Percentiles rank a stretch among this genome's conserved stretches.
phyloP scores from a whole-genome alignment of 2,797 vertebrate species.

The Tolypeutes matacus region DNA sequence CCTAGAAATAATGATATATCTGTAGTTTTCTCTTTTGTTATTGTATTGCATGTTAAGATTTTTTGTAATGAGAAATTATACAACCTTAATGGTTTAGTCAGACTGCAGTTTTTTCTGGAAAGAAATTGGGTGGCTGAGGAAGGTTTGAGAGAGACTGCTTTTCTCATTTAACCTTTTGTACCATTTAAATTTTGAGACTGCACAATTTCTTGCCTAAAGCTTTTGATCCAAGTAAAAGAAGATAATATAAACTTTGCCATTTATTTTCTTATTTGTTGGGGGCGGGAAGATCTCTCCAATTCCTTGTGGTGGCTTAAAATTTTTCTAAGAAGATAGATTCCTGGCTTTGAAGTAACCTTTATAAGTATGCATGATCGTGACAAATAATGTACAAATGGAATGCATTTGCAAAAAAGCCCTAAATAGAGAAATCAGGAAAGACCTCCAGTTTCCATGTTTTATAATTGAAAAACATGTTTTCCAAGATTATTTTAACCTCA shows the following conservation, averaged over 20 bases:
- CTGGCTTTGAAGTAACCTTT: too few relatives aligned
- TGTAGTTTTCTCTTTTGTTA: conserved; percentile 33
- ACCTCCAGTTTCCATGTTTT: conserved; percentile 2
- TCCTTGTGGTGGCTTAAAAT: neutral
- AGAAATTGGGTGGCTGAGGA: too few relatives aligned
- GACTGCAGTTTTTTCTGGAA: conserved; percentile 10
- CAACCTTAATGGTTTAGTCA: conserved; percentile 33
- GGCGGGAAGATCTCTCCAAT: neutral
- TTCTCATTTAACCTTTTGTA: too few relatives aligned
- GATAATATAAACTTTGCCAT: conserved; percentile 9
- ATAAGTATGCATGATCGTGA: conserved; percentile 21
- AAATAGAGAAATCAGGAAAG: conserved; percentile 36
- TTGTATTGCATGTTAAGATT: conserved; percentile 50
- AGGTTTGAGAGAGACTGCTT: too few relatives aligned
- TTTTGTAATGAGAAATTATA: conserved; percentile 72
- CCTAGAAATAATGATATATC: conserved; percentile 74
- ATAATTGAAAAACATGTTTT: conserved; percentile 15
- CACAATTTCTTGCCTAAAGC: conserved; percentile 50
- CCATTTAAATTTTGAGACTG: neutral
- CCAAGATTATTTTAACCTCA: conserved; percentile 18
- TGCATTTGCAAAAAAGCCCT: conserved; percentile 49
- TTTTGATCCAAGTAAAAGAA: too few relatives aligned
- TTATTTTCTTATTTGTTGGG: conserved; percentile 33
- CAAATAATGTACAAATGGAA: neutral
- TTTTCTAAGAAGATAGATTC: conserved; percentile 9